A percentile compares a stretch with the other conserved stretches of the same genome.
phyloP scores from a whole-genome alignment of 1,140 invertebrate genomes.

The Lepidotrigona ventralis region DNA sequence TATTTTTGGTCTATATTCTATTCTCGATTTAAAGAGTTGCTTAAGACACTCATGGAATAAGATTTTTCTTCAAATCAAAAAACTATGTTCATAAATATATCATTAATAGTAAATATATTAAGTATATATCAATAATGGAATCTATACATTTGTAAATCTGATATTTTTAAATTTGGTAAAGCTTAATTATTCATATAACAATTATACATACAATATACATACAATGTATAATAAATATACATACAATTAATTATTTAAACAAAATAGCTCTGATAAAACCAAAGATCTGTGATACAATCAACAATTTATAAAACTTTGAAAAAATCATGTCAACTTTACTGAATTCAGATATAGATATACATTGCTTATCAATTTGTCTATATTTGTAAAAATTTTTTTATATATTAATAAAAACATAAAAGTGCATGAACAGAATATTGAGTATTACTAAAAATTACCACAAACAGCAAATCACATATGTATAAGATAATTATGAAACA shows the following conservation, averaged over 20 bases:
- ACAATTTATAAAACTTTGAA: conserved; percentile 31
- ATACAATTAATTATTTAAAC: conserved; percentile 51
- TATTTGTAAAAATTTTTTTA: conserved; percentile 16
- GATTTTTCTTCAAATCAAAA: conserved; percentile 4
- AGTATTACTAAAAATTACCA: conserved; percentile 33
- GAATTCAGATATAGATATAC: conserved; percentile 62
- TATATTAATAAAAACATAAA: conserved; percentile 3
- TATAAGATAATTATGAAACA: conserved; percentile 18
- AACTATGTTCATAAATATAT: conserved; percentile 20
- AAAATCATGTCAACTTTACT: conserved; percentile 36
- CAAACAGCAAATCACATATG: conserved; percentile 4
- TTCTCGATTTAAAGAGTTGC: conserved; percentile 13
- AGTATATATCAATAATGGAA: conserved; percentile 52
- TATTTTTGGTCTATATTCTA: conserved; percentile 21
- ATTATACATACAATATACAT: not conserved
- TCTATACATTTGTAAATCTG: conserved; percentile 33
- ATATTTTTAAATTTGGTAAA: conserved; percentile 21
- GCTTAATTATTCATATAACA: conserved; percentile 16
- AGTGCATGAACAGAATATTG: conserved; percentile 24
- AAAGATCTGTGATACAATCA: conserved; percentile 34
- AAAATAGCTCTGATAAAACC: conserved; percentile 45
- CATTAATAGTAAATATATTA: conserved; percentile 42
- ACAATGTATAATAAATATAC: conserved; percentile 50
- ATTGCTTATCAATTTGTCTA: conserved; percentile 39
- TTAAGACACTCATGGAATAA: conserved; percentile 20